Base-by-base conservation (phyloP, 2,888 invertebrate species). In the Habrosyne pyritoides region DNA sequence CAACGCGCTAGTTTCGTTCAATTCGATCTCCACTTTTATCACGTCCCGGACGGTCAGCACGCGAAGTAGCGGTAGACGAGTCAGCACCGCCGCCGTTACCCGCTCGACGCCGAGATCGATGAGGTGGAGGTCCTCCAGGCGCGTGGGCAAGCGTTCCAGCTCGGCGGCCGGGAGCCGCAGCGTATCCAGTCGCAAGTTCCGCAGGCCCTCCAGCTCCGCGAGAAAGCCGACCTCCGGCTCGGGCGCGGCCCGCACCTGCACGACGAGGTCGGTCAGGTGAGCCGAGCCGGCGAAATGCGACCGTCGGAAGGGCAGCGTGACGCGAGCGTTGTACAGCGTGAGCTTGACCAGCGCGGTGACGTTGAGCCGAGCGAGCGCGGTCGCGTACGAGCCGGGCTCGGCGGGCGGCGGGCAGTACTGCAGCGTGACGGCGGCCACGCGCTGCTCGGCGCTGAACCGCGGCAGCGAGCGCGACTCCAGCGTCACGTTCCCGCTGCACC, bases 141-240 rank as follows among this genome's bases (percentile, higher is more conserved):
- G 24, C n/a, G 47, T 24, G 51, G 54, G 52, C 22, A 46, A 50
- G 49, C 28, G 47, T 8, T 10, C 21, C 49, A 50, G 28, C 28
- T 26, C 49, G n/a, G 4, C 0, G 10, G 49, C 4, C 10, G 18
- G 22, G 6, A 28, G 48, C 28, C 6, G 49, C 49, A 50, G 24
- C 10, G 4, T n/a, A 14, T 50, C 49, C 0, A 50, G 49, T 2
- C 28, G 28, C 49, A 50, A 21, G 18, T 10, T 10, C 28, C 49
- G 49, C 49, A 50, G 49, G 24, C 10, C 49, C 8, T 7, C 14
- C n/a, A 49, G 49, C 2, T 26, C 49, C 6, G 3, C 49, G 28
- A 50, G 28, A 28, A 50, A 50, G 28, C 49, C 49, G 26, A 1
- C 21, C 26, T 14, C 49, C 22, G 26, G 26, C 14, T 14, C 28